Evolutionary conservation across 2,888 invertebrate species (phyloP).

Genomic region (Acanthosepion esculentum): DNA sequence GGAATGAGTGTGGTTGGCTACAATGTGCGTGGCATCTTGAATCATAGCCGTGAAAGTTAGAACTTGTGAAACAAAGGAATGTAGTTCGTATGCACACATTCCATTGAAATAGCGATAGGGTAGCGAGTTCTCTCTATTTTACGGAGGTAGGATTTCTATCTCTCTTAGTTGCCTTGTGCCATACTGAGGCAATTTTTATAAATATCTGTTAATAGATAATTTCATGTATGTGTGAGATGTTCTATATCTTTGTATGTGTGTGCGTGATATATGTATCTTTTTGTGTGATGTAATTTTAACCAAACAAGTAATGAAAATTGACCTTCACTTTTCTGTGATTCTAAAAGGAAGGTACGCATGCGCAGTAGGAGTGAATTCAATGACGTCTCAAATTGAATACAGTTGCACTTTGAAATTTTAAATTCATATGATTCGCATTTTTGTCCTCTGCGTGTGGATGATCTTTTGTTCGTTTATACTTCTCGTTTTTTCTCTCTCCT

Average conservation of each 20-base stretch:
- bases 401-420: not conserved
- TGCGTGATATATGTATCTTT: not conserved
- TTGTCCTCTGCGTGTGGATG: not conserved
- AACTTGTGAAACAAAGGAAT: too few species aligned
- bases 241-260: too few species aligned
- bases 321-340: not conserved
- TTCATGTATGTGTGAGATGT: not conserved
- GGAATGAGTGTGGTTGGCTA: too few species aligned
- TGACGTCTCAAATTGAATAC: not conserved
- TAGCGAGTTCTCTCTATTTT: too few species aligned
- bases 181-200: too few species aligned
- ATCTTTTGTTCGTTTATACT: not conserved
- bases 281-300: not conserved
- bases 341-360: not conserved
- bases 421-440: not conserved
- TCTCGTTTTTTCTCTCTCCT: not conserved
- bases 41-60: too few species aligned
- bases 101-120: too few species aligned
- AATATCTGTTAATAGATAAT: not conserved
- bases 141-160: too few species aligned
- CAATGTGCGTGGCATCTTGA: too few species aligned
- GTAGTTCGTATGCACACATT: too few species aligned
- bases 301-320: not conserved
- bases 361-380: not conserved
- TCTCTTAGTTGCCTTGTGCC: too few species aligned